Evolutionary conservation across 1,140 invertebrate species (phyloP).

Genomic region (Diplogasteroides magnus): DNA sequence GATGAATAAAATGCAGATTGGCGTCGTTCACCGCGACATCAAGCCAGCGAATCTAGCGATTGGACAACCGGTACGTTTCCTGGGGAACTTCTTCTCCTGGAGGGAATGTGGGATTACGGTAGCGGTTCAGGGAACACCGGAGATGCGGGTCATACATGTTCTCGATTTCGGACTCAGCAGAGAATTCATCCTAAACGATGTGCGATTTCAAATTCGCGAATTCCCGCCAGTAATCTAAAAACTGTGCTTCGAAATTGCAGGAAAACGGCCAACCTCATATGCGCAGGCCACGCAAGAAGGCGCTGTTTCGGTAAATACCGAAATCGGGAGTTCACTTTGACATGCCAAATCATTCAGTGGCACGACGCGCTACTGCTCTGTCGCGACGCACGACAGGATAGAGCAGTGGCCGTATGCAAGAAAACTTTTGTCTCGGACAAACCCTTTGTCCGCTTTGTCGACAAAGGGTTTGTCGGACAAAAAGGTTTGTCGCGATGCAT

Average conservation of each 20-base stretch:
- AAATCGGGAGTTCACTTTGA: not conserved
- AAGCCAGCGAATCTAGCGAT: not conserved
- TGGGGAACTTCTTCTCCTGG: no score
- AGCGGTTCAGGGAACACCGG: not conserved
- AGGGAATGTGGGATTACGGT: no score
- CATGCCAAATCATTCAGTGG: not conserved
- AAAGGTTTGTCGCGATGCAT: no score
- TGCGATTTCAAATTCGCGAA: not conserved
- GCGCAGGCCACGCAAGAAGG: no score
- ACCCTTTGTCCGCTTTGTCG: no score
- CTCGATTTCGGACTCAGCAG: not conserved
- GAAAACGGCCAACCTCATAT: no score
- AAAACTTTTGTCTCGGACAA: no score
- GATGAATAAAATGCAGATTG: no score
- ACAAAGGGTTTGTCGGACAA: no score
- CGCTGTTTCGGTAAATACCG: not conserved
- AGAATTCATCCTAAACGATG: not conserved
- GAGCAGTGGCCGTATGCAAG: not conserved
- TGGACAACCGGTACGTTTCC: not conserved
- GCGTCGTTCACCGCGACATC: not conserved
- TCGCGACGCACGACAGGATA: not conserved
- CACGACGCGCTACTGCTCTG: not conserved
- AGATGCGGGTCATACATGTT: not conserved
- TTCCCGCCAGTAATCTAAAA: not conserved
- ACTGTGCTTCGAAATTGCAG: no score